Evolutionary conservation across 1,140 invertebrate genomes (phyloP).

Genomic region (Brachionus koreanus): DNA sequence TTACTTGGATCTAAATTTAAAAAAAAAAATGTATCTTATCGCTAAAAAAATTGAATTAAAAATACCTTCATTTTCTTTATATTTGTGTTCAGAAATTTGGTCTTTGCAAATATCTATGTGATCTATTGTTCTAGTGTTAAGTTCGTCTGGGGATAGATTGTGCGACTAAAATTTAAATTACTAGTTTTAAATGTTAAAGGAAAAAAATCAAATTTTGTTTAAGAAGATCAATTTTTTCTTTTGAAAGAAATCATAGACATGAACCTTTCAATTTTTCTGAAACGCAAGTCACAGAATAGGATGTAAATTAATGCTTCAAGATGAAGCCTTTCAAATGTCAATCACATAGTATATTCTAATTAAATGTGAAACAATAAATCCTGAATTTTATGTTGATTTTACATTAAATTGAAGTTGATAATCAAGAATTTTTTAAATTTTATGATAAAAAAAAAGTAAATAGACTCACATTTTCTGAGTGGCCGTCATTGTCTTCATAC

Average conservation of each 20-base stretch:
- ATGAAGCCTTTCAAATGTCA: slow-evolving; percentile 45
- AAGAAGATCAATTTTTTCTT: background rate
- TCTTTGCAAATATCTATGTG: slow-evolving; percentile 82
- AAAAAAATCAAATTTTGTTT: background rate
- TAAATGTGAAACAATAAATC: background rate
- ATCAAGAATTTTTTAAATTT: too few relatives aligned
- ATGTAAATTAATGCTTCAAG: background rate
- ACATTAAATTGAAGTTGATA: too few relatives aligned
- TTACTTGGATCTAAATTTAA: slow-evolving; percentile 55
- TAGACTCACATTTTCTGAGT: slow-evolving; percentile 76
- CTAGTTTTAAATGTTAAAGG: background rate
- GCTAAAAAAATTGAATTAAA: background rate
- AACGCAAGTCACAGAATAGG: background rate
- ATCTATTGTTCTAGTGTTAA: slow-evolving; percentile 71
- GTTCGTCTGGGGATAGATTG: slow-evolving; percentile 69
- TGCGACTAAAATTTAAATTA: slow-evolving; percentile 66
- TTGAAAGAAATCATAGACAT: background rate
- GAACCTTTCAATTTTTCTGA: background rate
- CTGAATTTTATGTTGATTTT: slow-evolving; percentile 2
- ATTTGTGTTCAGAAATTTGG: slow-evolving; percentile 76
- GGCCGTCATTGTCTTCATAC: slow-evolving; percentile 84
- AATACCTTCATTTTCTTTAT: slow-evolving; percentile 73
- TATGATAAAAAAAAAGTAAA: background rate
- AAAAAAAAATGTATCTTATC: background rate
- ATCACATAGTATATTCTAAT: background rate